phyloP scores from a whole-genome alignment of 2,888 invertebrate genomes.

The Fragum whitleyi region DNA sequence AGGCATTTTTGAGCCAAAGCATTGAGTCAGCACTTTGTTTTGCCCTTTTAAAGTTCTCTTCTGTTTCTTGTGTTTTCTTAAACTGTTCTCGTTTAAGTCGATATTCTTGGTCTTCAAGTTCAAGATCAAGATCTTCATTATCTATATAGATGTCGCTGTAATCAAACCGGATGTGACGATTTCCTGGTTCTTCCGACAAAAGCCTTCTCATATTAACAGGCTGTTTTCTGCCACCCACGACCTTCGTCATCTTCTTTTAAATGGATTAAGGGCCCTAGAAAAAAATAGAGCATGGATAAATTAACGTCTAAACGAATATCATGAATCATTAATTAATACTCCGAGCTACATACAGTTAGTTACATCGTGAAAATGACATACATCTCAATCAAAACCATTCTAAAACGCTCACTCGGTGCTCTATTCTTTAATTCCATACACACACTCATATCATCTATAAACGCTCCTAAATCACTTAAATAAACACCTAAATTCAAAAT shows the following conservation, averaged over 20 bases:
- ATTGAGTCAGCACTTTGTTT: conserved; percentile 63
- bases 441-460: no score
- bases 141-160: conserved; percentile 66
- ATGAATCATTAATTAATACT: no score
- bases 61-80: conserved; percentile 54
- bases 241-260: background rate
- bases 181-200: conserved; percentile 24
- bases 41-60: conserved; percentile 56
- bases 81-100: conserved; percentile 52
- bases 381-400: no score
- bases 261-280: no score
- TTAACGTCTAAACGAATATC: no score
- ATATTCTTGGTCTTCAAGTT: conserved; percentile 53
- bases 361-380: no score
- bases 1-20: conserved; percentile 60
- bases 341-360: no score
- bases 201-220: background rate
- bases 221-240: background rate
- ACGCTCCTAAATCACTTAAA: no score
- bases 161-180: conserved; percentile 58
- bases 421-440: no score
- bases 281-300: no score
- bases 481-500: no score
- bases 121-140: conserved; percentile 56
- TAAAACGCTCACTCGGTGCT: no score